These are phyloP conservation scores for Neodiprion fabricii DNA, from an alignment of 1,140 invertebrate genomes.

Conservation along the genomic window DNA sequence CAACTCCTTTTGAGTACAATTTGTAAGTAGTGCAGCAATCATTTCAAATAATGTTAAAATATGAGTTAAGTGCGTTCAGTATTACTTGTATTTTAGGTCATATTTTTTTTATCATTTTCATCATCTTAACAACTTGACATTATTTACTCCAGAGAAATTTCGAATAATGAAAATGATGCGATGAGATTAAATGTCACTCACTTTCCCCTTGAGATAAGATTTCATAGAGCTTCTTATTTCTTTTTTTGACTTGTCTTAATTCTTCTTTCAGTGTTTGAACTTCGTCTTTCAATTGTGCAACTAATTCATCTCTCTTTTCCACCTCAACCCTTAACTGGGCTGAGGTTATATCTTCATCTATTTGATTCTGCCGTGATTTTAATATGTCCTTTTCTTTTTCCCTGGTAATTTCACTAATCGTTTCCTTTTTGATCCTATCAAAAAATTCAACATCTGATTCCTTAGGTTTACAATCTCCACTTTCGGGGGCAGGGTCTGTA, in stretches of 20 bases:
- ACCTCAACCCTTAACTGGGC: constrained; percentile 70
- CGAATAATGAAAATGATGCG: too few relatives aligned
- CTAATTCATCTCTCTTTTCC: constrained; percentile 71
- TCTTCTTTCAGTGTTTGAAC: constrained; percentile 71
- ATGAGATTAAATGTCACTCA: constrained; percentile 56
- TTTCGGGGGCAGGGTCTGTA: not conserved
- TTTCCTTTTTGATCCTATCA: constrained; percentile 70
- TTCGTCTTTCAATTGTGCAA: constrained; percentile 66
- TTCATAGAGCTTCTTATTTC: constrained; percentile 79
- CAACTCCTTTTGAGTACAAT: too few relatives aligned
- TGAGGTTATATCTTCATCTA: constrained; percentile 64
- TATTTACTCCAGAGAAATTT: too few relatives aligned
- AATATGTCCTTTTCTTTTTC: constrained; percentile 70
- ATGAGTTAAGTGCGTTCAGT: constrained; percentile 16
- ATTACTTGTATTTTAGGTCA: constrained; percentile 13
- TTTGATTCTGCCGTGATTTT: constrained; percentile 57
- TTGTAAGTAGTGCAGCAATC: constrained; percentile 15
- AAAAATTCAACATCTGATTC: constrained; percentile 68
- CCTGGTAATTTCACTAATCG: constrained; percentile 69
- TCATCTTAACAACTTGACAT: not conserved
- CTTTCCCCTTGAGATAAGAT: constrained; percentile 82
- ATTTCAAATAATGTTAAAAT: constrained; percentile 7
- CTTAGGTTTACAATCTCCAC: constrained; percentile 10
- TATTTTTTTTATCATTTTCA: not conserved
- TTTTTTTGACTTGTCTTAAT: constrained; percentile 74